Evolutionary conservation across 2,797 vertebrate species (phyloP), one percentile per base, ranked within the genome.

Genomic region (Valencia hispanica): DNA sequence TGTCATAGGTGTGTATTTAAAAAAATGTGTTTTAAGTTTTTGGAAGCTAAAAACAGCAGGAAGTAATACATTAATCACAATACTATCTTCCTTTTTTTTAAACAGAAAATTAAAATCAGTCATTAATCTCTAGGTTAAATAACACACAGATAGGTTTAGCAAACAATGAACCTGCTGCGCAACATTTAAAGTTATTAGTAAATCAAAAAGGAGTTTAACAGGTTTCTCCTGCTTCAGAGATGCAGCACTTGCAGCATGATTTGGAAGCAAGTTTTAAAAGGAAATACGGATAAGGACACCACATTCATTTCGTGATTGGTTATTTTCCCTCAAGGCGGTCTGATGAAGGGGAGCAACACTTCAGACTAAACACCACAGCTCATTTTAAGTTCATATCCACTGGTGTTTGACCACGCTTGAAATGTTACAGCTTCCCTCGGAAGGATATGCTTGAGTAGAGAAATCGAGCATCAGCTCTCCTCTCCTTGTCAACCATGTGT

Each of bases 391-490:
- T 12, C 45, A 18, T 11, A 10, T 73, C 39, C 70, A 32, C 27
- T 10, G 36, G 65, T 74, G 70, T 83, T 74, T 80, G 73, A 51
- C 73, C 66, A 47, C 30, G 68, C 80, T 74, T 83, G 70, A 87
- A 84, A 55, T 39, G 39, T 79, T 47, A 77, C 57, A 63, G 53
- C 55, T 76, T 77, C 10, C 32, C 77, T 77, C 61, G 57, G 50
- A 79, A 74, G 78, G 78, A 87, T 70, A 75, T 34, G 74, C 12
- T 70, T 75, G 74, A 41, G 73, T 76, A 72, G 78, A 78, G 68
- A 80, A 87, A 72, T 81, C 83, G 78, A 80, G 84, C 61, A 85
- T 86, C 82, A 89, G 73, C 74, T 74, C 74, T 75, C 36, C n/a
- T 50, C 66, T 71, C 74, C 61, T 22, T 41, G 22, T 65, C 61